Evolutionary conservation across 1,140 invertebrate species (phyloP).

Genomic region (Bursaphelenchus mucronatus): DNA sequence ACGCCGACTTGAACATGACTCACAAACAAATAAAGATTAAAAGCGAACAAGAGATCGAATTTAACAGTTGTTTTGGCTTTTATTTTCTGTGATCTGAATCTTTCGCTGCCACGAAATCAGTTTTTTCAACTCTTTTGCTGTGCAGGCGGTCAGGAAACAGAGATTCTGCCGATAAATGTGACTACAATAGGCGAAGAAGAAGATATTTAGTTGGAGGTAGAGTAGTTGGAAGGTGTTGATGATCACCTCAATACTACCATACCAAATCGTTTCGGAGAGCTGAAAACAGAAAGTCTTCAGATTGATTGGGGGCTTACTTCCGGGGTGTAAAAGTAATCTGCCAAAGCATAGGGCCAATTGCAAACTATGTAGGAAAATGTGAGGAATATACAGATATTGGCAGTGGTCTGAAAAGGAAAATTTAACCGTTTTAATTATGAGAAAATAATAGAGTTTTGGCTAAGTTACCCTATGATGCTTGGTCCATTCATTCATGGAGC

Average conservation of each 20-base stretch:
- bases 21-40: background rate
- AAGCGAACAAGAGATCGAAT: background rate
- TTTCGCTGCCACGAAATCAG: background rate
- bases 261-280: conserved; percentile 17
- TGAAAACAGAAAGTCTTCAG: conserved; percentile 10
- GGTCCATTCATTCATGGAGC: conserved; percentile 26
- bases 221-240: conserved; percentile 27
- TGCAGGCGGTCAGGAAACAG: conserved; percentile 18
- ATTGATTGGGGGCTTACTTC: background rate
- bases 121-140: background rate
- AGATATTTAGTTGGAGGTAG: conserved; percentile 31
- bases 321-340: conserved; percentile 34
- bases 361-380: conserved; percentile 28
- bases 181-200: conserved; percentile 30
- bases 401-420: conserved; percentile 24
- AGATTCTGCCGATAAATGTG: conserved; percentile 27
- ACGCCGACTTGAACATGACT: no score
- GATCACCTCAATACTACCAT: conserved; percentile 29
- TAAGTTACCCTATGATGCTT: conserved; percentile 27
- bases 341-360: conserved; percentile 34
- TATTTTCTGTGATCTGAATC: background rate
- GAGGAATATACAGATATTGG: conserved; percentile 38
- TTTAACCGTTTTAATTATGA: background rate
- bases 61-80: background rate
- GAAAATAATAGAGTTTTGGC: background rate